Conservation (phyloP, 2,797 vertebrate genomes). For the Eupleurogrammus muticus region DNA sequence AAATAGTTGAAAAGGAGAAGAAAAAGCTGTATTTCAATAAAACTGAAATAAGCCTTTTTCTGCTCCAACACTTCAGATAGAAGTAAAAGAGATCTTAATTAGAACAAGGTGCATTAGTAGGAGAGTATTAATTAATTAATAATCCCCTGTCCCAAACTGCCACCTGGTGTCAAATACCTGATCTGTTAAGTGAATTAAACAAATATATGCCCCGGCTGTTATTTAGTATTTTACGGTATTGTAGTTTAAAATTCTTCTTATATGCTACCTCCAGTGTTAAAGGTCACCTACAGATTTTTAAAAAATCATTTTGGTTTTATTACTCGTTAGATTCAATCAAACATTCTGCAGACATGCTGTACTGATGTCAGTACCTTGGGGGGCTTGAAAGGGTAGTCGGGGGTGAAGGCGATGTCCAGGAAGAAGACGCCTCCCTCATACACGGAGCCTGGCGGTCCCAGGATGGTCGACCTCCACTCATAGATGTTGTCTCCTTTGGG, state of each 20-base stretch:
- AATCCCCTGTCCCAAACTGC: too few species aligned
- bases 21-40: neutral
- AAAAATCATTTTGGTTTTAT: neutral
- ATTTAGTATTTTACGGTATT: neutral
- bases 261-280: neutral
- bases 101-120: neutral
- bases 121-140: too few species aligned
- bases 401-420: conserved; percentile 95
- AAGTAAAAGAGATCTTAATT: neutral
- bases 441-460: conserved; percentile 96
- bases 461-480: conserved; percentile 96
- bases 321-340: neutral
- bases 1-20: neutral
- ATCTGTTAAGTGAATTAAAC: too few species aligned
- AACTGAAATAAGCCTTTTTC: neutral
- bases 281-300: neutral
- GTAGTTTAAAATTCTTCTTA: neutral
- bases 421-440: conserved; percentile 97
- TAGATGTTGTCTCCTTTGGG: conserved; percentile 98
- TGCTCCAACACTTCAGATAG: neutral
- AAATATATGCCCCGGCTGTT: too few species aligned
- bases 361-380: conserved; percentile 88
- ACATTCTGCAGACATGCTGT: neutral
- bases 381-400: conserved; percentile 97
- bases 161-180: too few species aligned